phyloP scores from a whole-genome alignment of 2,797 vertebrate species.

The Distichodus sexfasciatus region DNA sequence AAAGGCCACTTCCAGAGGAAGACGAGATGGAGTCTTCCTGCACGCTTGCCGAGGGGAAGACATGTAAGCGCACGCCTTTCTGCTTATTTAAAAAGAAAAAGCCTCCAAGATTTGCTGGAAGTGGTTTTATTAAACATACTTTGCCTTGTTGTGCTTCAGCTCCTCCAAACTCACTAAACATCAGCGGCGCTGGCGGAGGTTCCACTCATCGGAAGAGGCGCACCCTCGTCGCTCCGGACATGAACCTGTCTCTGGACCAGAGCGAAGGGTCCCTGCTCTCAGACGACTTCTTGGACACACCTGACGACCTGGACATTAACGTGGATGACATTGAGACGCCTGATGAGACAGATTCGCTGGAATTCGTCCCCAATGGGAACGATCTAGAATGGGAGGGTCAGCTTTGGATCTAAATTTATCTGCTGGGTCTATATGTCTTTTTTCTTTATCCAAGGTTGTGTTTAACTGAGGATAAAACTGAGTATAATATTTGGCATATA shows the following conservation, averaged over 20 bases:
- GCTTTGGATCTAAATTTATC: not conserved
- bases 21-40: slow-evolving; percentile 85
- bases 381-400: slow-evolving; percentile 98
- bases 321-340: slow-evolving; percentile 96
- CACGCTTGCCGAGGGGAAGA: slow-evolving; percentile 76
- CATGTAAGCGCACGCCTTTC: slow-evolving; percentile 84
- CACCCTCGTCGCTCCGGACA: slow-evolving; percentile 90
- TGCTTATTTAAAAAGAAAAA: too few species aligned
- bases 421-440: too few species aligned
- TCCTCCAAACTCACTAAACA: slow-evolving; percentile 81
- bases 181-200: slow-evolving; percentile 65
- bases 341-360: slow-evolving; percentile 92
- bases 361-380: slow-evolving; percentile 90
- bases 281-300: slow-evolving; percentile 92
- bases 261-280: slow-evolving; percentile 94
- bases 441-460: too few species aligned
- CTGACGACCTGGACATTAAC: slow-evolving; percentile 94
- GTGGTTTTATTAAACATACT: not conserved
- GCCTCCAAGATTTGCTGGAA: too few species aligned
- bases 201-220: slow-evolving; percentile 82
- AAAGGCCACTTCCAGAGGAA: slow-evolving; percentile 88
- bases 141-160: slow-evolving; percentile 67
- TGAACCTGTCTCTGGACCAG: slow-evolving; percentile 96
- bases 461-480: too few species aligned
- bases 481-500: too few species aligned